phyloP scores from a whole-genome alignment of 2,888 invertebrate genomes.

The Thymelicus lineola region DNA sequence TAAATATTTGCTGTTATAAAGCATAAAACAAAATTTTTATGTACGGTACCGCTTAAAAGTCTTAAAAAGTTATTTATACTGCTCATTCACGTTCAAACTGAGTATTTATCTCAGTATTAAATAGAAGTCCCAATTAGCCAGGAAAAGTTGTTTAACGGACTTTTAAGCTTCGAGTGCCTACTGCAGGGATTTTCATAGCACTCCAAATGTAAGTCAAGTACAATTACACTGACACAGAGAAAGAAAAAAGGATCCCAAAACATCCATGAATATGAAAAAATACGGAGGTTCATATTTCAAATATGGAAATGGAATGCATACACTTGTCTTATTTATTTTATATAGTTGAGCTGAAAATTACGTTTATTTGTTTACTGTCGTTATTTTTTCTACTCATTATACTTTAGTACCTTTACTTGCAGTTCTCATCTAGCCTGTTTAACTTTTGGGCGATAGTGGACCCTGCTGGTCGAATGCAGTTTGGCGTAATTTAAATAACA shows the following conservation, averaged over 20 bases:
- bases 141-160: conserved; percentile 31
- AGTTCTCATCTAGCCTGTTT: no score
- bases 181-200: conserved; percentile 34
- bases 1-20: background rate
- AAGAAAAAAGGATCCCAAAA: conserved; percentile 19
- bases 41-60: background rate
- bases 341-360: background rate
- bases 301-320: background rate
- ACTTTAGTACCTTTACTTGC: no score
- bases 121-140: conserved; percentile 27
- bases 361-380: no score
- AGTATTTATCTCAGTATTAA: background rate
- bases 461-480: no score
- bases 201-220: conserved; percentile 36
- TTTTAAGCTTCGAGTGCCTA: conserved; percentile 25
- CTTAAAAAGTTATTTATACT: background rate
- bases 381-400: no score
- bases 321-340: background rate
- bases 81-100: conserved; percentile 5
- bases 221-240: conserved; percentile 35
- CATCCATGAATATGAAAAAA: conserved; percentile 27
- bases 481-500: no score
- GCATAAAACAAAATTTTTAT: conserved; percentile 2
- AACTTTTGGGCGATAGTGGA: no score
- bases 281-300: conserved; percentile 20